phyloP scores from a whole-genome alignment of 2,113 vertebrate species.

The Plecturocebus donacophilus region DNA sequence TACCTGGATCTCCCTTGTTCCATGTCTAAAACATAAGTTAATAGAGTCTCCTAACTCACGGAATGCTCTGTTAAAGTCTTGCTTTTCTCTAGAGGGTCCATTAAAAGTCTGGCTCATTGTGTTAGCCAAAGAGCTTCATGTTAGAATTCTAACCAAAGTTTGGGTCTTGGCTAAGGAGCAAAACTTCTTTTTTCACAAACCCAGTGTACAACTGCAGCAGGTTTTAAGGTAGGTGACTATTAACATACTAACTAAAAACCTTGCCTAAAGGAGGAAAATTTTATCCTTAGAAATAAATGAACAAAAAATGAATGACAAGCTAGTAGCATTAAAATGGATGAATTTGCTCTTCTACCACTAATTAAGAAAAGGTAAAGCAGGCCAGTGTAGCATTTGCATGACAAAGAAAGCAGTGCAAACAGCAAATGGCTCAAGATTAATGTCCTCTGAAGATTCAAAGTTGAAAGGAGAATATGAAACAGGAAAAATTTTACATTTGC shows the following conservation, averaged over 20 bases:
- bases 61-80: neutral
- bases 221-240: neutral
- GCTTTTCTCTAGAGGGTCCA: neutral
- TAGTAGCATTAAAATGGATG: neutral
- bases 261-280: neutral
- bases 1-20: neutral
- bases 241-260: neutral
- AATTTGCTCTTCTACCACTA: neutral
- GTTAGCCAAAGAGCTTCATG: neutral
- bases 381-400: constrained; percentile 34
- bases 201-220: neutral
- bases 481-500: neutral
- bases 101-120: neutral
- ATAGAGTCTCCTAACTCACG: neutral
- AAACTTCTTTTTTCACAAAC: neutral
- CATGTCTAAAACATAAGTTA: neutral
- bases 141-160: neutral
- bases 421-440: constrained; percentile 39
- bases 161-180: neutral
- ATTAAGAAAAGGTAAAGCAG: constrained; percentile 42
- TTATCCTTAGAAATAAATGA: neutral
- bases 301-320: neutral
- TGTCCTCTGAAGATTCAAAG: constrained; percentile 21
- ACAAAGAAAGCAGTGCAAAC: constrained; percentile 41
- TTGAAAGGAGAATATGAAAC: constrained; percentile 45